Percentiles rank a stretch among this genome's conserved stretches.
Conservation (phyloP, 2,888 invertebrate genomes). For the Dryobota labecula region DNA sequence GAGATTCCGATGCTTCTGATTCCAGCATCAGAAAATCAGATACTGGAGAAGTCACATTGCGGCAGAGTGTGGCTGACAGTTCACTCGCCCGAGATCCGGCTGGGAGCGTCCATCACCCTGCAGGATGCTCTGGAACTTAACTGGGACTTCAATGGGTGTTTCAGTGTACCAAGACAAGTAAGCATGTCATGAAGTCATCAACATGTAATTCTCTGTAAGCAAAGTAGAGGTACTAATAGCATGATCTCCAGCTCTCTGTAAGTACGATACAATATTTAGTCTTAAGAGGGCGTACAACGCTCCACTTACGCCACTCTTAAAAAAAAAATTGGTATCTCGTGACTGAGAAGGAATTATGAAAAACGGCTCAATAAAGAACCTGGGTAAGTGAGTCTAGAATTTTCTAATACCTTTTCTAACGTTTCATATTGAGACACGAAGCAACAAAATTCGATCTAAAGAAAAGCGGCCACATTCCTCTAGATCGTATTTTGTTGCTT, state of each 20-base stretch:
- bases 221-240: background rate
- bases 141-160: constrained; percentile 87
- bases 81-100: constrained; percentile 80
- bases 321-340: no score
- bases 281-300: no score
- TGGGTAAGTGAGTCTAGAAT: no score
- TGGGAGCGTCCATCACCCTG: constrained; percentile 67
- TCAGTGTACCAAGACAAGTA: constrained; percentile 81
- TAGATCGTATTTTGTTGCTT: no score
- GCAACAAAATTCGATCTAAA: no score
- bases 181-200: constrained; percentile 43
- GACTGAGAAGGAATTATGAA: no score
- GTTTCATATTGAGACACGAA: no score
- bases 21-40: constrained; percentile 75
- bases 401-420: no score
- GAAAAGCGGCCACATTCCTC: no score
- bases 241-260: background rate
- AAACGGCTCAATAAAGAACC: no score
- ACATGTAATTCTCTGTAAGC: background rate
- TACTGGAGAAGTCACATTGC: constrained; percentile 82
- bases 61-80: constrained; percentile 87
- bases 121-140: constrained; percentile 86
- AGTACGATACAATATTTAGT: no score
- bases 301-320: no score
- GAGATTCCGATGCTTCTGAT: constrained; percentile 12